Percentiles rank a stretch among this genome's conserved stretches.
These are phyloP conservation scores for Alviniconcha marisindica DNA, from an alignment of 1,140 invertebrate genomes.

Conservation along the genomic window DNA sequence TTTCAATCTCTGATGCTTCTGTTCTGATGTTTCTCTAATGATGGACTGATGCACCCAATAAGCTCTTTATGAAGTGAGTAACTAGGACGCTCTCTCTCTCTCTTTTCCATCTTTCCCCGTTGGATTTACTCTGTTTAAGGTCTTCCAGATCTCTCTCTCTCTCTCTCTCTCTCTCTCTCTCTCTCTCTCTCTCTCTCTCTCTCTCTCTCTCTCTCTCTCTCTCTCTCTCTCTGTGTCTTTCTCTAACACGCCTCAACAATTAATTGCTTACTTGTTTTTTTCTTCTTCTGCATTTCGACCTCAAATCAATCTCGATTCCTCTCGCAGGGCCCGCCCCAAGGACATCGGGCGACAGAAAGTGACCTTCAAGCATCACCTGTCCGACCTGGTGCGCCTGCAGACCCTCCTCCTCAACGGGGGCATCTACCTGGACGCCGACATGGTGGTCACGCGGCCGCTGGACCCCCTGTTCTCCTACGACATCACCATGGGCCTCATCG, in stretches of 20 bases:
- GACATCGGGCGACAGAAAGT: conserved; percentile 12
- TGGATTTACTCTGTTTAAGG: neutral
- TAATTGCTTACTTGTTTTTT: neutral
- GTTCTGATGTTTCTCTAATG: neutral
- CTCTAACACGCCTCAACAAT: too few relatives aligned
- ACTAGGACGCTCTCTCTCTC: neutral
- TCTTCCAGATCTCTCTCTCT: too few relatives aligned
- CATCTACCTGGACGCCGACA: conserved; percentile 48
- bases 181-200: neutral
- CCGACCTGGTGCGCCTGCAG: conserved; percentile 47
- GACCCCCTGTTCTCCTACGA: conserved; percentile 30
- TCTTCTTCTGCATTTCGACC: neutral
- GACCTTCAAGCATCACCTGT: conserved; percentile 39
- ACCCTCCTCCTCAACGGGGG: conserved; percentile 39
- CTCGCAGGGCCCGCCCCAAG: conserved; percentile 19
- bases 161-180: neutral
- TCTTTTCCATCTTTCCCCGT: neutral
- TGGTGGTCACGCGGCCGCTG: conserved; percentile 37
- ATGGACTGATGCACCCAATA: too few relatives aligned
- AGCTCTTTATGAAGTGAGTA: neutral
- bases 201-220: neutral
- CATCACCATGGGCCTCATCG: conserved; percentile 44
- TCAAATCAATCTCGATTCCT: neutral
- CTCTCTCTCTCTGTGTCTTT: neutral
- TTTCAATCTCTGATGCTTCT: neutral